Evolutionary conservation across 2,113 vertebrate genomes (phyloP), one percentile per base, ranked within the genome.

Genomic region (Pseudorasbora parva): DNA sequence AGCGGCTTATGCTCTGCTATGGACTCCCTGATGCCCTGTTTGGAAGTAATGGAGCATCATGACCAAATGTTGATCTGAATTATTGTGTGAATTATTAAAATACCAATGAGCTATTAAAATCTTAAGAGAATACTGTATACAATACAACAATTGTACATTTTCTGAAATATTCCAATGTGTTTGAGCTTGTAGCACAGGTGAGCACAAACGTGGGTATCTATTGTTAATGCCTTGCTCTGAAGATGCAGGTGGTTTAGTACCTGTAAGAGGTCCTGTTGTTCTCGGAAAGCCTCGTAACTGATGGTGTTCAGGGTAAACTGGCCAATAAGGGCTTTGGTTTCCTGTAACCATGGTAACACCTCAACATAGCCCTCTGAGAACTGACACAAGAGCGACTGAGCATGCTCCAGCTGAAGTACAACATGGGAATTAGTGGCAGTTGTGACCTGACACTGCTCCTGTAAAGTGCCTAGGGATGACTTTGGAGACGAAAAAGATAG

Each of bases 251-350:
- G 51, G 83, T 84, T 27, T 7, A 87, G 66, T 91, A 97, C 96
- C 96, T 97, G 96, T 89, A 97, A 93, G 89, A 95, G 93, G 11
- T 94, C 95, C 89, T 97, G 96, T 91, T 97, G 95, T 88, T 96
- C 95, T 89, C 92, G 89, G 88, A 97, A 95, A 78, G 94, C 92
- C 73, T 96, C 92, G 1, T 93, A 95, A 91, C 91, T 92, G 73
- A 93, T 90, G 82, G 92, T 90, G 0, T 81, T 88, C 0, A 95
- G 89, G 1, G 91, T 90, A 0, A 96, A 93, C 85, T 93, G 94
- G 9, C 82, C 89, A 33, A 92, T 89, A 0, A 93, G 87, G 0
- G 6, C 83, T 90, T 92, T 94, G 6, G 93, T 94, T 93, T 96
- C 96, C 66, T 92, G 87, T 85, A 97, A 91, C 96, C 96, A 97